phyloP scores from a whole-genome alignment of 2,888 invertebrate genomes.

The Oconnorella tubifera region DNA sequence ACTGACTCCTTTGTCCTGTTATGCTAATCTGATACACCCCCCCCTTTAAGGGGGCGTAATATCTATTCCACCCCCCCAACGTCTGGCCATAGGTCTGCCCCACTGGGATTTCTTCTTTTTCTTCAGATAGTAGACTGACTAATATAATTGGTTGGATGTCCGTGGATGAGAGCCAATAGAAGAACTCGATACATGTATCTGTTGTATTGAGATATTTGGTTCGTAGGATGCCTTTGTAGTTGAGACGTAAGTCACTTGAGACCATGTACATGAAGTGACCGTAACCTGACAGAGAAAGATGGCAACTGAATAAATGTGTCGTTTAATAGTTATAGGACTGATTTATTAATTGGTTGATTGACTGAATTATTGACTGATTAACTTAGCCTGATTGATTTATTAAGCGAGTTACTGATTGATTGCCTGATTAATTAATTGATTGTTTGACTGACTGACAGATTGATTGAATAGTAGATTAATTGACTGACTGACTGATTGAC shows the following conservation, averaged over 20 bases:
- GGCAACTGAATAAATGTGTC: too few relatives aligned
- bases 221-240: not conserved
- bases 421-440: too few relatives aligned
- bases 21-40: slow-evolving; percentile 8
- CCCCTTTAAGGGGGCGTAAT: not conserved
- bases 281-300: not conserved
- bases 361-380: too few relatives aligned
- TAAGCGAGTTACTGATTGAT: too few relatives aligned
- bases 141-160: slow-evolving; percentile 3
- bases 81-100: not conserved
- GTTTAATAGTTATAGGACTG: too few relatives aligned
- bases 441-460: too few relatives aligned
- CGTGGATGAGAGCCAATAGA: slow-evolving; percentile 9
- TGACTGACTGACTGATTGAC: too few relatives aligned
- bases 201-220: slow-evolving; percentile 8
- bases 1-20: not conserved
- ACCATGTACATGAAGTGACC: not conserved
- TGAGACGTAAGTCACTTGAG: not conserved
- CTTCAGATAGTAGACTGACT: slow-evolving; percentile 3
- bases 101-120: not conserved
- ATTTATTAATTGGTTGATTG: too few relatives aligned
- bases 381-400: too few relatives aligned
- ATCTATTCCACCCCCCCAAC: slow-evolving; percentile 9
- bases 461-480: too few relatives aligned
- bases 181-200: slow-evolving; percentile 10